Percentiles rank a stretch among this genome's conserved stretches.
phyloP scores from a whole-genome alignment of 2,888 invertebrate species.

The Sussaba pulchella region DNA sequence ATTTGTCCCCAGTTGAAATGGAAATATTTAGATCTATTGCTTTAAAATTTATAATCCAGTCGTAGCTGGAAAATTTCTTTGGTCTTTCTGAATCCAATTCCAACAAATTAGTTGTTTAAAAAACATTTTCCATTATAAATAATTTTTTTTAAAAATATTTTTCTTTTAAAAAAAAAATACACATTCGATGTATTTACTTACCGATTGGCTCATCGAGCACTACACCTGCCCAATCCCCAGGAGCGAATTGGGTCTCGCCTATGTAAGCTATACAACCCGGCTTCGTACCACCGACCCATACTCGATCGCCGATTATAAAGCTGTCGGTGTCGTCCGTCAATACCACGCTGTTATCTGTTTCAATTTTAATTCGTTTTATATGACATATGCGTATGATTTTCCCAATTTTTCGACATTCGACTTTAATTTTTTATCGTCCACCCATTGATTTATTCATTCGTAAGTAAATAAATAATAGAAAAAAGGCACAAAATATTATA shows the following conservation, averaged over 20 bases:
- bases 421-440: not conserved
- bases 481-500: too few relatives aligned
- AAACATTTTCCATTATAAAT: too few relatives aligned
- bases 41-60: too few relatives aligned
- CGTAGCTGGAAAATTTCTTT: too few relatives aligned
- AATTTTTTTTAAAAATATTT: not conserved
- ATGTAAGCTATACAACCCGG: slow-evolving; percentile 97
- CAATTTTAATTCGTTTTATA: too few relatives aligned
- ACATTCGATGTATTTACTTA: slow-evolving; percentile 81
- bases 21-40: too few relatives aligned
- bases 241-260: slow-evolving; percentile 98
- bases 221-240: slow-evolving; percentile 99
- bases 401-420: not conserved
- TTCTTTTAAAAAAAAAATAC: not conserved
- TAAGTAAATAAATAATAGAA: too few relatives aligned
- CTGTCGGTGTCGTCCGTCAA: slow-evolving; percentile 96
- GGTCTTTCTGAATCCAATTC: too few relatives aligned
- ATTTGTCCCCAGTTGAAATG: too few relatives aligned
- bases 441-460: not conserved
- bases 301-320: slow-evolving; percentile 97
- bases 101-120: too few relatives aligned
- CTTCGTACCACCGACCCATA: slow-evolving; percentile 97
- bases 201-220: slow-evolving; percentile 98
- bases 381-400: slow-evolving; percentile 19
- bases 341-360: slow-evolving; percentile 92